These are phyloP conservation scores for Coleophora flavipennella DNA, from an alignment of 2,888 invertebrate species.

Conservation along the genomic window DNA sequence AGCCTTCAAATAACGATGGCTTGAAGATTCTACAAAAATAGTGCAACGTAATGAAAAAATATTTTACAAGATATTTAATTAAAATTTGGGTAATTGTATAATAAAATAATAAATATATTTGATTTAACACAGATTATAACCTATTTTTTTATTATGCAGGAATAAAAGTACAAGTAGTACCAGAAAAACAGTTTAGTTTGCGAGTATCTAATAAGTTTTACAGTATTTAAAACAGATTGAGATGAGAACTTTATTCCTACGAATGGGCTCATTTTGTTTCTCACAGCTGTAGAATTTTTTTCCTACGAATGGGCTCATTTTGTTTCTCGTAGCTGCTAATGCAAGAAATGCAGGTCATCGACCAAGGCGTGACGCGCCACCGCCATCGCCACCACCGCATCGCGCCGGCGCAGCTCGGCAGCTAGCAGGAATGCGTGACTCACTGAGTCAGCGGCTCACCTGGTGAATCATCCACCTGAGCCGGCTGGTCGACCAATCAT, in stretches of 20 bases:
- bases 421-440: slow-evolving; percentile 34
- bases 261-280: background rate
- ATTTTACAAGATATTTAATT: slow-evolving; percentile 3
- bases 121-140: too few relatives aligned
- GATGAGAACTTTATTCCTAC: too few relatives aligned
- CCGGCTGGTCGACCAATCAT: background rate
- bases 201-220: background rate
- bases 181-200: too few relatives aligned
- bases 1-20: too few relatives aligned
- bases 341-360: slow-evolving; percentile 20
- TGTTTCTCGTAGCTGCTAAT: background rate
- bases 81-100: too few relatives aligned
- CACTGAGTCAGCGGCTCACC: slow-evolving; percentile 13
- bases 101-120: too few relatives aligned
- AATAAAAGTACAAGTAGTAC: too few relatives aligned
- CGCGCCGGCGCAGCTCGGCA: slow-evolving; percentile 12
- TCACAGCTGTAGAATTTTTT: background rate
- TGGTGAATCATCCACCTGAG: slow-evolving; percentile 17
- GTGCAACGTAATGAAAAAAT: too few relatives aligned
- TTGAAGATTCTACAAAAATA: slow-evolving; percentile 3
- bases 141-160: too few relatives aligned
- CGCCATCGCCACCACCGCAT: slow-evolving; percentile 17
- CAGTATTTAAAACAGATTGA: too few relatives aligned
- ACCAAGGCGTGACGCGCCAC: slow-evolving; percentile 25
- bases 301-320: background rate